Base-by-base conservation (phyloP, 1,140 invertebrate species). In the Drosophila burlai region DNA sequence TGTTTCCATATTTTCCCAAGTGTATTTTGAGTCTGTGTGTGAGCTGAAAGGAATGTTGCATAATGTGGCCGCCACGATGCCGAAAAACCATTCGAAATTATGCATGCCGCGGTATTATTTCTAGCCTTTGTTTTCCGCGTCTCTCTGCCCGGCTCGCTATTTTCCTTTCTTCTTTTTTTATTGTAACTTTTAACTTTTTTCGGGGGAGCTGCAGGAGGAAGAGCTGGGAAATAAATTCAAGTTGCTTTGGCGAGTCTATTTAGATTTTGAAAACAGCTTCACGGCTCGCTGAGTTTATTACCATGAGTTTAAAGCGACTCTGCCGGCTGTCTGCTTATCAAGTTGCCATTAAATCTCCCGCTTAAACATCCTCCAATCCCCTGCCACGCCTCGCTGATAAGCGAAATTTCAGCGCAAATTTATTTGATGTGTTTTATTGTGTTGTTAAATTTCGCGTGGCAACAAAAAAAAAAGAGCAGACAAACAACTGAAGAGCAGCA, bases 371-470 rank as follows among this genome's bases (percentile, higher is more conserved):
- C 43, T 21, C 18, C 26, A 34, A 46, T 43, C 42, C 47, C 60
- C 46, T 40, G 71, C 65, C 79, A 80, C 62, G 76, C 76, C 65
- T 75, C 65, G 74, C 84, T 83, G 83, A 89, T 87, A 87, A 87
- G 83, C 81, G 67, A 80, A 81, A 75, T 84, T 84, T 89, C 81
- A 74, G 85, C 78, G 81, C 63, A 87, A 87, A 87, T 87, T 87
- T 87, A 87, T 87, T 87, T 87, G 76, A 89, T 87, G 83, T 84
- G 65, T 87, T 89, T 87, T 87, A 89, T 87, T 87, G 83, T 87
- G 65, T 67, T 84, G 83, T 80, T 87, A 87, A 84, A 87, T 87
- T 89, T 84, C 74, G 83, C 85, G 81, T 89, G 29, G 81, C 40
- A 71, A 21, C 52, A 31, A 52, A 26, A 54, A 29, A 38, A 57